A percentile compares a stretch with the other conserved stretches of the same genome.
Evolutionary conservation across 1,140 invertebrate genomes (phyloP).

Genomic region (Aphaenogaster rudis): DNA sequence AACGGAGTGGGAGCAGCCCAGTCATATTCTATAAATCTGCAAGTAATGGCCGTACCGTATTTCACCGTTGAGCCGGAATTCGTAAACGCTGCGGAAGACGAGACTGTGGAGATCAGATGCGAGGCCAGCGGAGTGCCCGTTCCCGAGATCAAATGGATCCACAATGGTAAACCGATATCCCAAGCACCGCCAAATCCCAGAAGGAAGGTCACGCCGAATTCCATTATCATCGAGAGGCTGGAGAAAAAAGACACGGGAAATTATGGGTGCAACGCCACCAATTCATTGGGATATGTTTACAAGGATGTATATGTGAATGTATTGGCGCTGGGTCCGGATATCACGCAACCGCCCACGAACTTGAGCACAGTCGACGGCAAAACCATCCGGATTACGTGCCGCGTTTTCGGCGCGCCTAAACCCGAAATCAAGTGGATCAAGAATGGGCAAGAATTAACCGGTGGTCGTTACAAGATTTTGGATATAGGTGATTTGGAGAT

Average conservation of each 20-base stretch:
- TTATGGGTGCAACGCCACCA: conserved; percentile 99
- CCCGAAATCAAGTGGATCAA: conserved; percentile 97
- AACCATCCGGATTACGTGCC: conserved; percentile 94
- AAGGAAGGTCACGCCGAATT: conserved; percentile 90
- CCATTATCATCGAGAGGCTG: conserved; percentile 94
- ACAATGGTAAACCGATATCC: conserved; percentile 96
- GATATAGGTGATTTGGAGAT: conserved; percentile 95
- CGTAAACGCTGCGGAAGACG: conserved; percentile 96
- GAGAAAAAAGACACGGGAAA: conserved; percentile 97
- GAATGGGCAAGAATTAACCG: conserved; percentile 93
- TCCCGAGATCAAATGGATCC: conserved; percentile 98
- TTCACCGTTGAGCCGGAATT: conserved; percentile 97
- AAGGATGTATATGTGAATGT: conserved; percentile 99
- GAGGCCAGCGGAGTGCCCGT: conserved; percentile 95
- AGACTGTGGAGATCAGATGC: conserved; percentile 95
- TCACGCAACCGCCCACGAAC: conserved; percentile 93
- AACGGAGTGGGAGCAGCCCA: conserved; percentile 95
- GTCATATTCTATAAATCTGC: conserved; percentile 94
- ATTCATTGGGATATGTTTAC: conserved; percentile 98
- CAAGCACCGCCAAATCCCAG: conserved; percentile 92
- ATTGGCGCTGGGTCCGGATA: conserved; percentile 96
- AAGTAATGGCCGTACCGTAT: conserved; percentile 95
- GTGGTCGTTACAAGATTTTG: conserved; percentile 92
- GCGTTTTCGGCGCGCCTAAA: conserved; percentile 98
- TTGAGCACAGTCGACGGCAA: conserved; percentile 94